phyloP scores from a whole-genome alignment of 1,140 invertebrate genomes.

The Vanessa atalanta region DNA sequence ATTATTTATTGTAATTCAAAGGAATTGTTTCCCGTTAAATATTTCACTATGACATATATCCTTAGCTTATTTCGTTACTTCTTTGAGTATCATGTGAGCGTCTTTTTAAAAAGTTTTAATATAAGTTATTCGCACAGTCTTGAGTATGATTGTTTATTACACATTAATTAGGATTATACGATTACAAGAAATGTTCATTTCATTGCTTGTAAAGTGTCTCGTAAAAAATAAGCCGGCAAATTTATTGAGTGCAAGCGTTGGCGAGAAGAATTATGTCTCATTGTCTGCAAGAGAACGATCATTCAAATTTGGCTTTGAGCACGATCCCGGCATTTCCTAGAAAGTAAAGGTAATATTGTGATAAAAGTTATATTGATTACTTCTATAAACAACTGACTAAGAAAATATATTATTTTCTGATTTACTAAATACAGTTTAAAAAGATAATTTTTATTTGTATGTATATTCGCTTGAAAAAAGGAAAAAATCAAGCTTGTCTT shows the following conservation, averaged over 20 bases:
- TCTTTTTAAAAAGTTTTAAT: not conserved
- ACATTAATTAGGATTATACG: slow-evolving; percentile 36
- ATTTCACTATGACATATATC: slow-evolving; percentile 1
- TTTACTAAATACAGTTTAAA: too few species aligned
- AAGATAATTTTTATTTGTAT: too few species aligned
- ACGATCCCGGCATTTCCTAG: slow-evolving; percentile 3
- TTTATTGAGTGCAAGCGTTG: slow-evolving; percentile 30
- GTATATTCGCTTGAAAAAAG: too few species aligned
- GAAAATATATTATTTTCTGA: too few species aligned
- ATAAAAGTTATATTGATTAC: not conserved
- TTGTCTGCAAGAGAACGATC: slow-evolving; percentile 29
- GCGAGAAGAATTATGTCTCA: slow-evolving; percentile 29
- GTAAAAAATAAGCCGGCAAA: slow-evolving; percentile 22
- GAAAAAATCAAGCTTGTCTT: too few species aligned
- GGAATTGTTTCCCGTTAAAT: slow-evolving; percentile 1
- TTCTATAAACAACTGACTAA: not conserved
- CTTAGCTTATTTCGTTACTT: not conserved
- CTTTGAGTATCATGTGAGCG: not conserved
- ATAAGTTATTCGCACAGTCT: slow-evolving; percentile 6
- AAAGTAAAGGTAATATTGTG: not conserved
- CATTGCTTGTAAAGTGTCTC: slow-evolving; percentile 33
- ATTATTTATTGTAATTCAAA: not conserved
- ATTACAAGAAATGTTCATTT: slow-evolving; percentile 29
- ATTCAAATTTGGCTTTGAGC: slow-evolving; percentile 10
- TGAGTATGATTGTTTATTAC: slow-evolving; percentile 18